phyloP scores from a whole-genome alignment of 2,797 vertebrate species.

The Bradypodion pumilum region DNA sequence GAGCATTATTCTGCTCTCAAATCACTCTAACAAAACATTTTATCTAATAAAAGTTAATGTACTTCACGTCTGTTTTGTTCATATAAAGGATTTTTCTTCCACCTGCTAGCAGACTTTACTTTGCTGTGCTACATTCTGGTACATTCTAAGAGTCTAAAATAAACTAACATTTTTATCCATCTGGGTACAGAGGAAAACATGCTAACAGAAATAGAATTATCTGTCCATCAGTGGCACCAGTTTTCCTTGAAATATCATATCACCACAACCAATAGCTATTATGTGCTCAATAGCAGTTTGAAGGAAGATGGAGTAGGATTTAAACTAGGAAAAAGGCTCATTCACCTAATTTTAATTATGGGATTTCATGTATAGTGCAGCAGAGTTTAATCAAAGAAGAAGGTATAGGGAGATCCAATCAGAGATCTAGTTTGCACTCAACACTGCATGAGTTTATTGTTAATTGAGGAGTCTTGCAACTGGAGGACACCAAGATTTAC shows the following conservation, averaged over 20 bases:
- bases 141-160: not conserved
- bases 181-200: not conserved
- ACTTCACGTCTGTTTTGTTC: not conserved
- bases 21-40: not conserved
- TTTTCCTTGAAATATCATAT: not conserved
- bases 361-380: not conserved
- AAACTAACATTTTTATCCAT: not conserved
- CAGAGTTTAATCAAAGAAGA: not conserved
- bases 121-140: not conserved
- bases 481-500: too few relatives aligned
- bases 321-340: not conserved
- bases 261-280: not conserved
- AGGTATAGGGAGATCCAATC: not conserved
- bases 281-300: not conserved
- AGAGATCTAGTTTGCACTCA: not conserved
- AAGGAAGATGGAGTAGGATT: not conserved
- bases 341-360: not conserved
- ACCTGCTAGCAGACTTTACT: not conserved
- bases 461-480: too few relatives aligned
- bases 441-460: too few relatives aligned
- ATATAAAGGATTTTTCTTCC: not conserved
- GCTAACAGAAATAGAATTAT: not conserved
- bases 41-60: not conserved
- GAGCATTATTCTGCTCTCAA: not conserved
- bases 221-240: not conserved